Conservation (phyloP, 2,113 vertebrate species). For the Orycteropus afer region DNA sequence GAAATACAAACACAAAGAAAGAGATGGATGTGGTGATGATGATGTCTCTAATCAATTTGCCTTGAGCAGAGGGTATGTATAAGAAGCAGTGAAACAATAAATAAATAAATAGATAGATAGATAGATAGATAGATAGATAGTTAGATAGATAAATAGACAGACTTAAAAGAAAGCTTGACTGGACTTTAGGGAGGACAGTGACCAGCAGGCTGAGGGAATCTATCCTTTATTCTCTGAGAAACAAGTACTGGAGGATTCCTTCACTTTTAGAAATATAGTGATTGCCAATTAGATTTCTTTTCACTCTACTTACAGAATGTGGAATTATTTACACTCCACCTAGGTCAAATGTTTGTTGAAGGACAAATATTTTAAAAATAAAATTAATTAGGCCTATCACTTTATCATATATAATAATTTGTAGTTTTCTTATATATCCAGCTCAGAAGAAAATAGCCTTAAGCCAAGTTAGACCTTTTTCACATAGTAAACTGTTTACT, state of each 20-base stretch:
- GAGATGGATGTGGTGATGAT: fast-evolving
- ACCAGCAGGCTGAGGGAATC: not conserved
- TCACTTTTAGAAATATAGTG: not conserved
- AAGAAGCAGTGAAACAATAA: not conserved
- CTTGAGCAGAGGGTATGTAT: not conserved
- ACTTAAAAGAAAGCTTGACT: not conserved
- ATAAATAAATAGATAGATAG: too few species aligned
- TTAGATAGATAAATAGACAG: too few species aligned
- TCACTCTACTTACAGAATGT: not conserved
- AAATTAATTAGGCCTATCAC: not conserved
- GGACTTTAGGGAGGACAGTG: fast-evolving
- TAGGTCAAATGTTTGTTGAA: not conserved
- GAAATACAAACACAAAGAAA: not conserved
- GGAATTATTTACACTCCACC: not conserved
- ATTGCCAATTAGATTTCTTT: not conserved
- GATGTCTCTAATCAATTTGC: not conserved
- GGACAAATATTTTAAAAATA: not conserved
- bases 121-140: too few species aligned
- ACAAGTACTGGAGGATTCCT: not conserved
- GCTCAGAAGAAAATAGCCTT: constrained; percentile 52
- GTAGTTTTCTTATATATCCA: not conserved
- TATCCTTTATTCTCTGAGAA: not conserved
- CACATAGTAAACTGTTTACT: constrained; percentile 73
- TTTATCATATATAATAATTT: not conserved
- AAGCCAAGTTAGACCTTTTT: constrained; percentile 27